phyloP scores from a whole-genome alignment of 2,113 vertebrate genomes.

The Ramphastos sulfuratus region DNA sequence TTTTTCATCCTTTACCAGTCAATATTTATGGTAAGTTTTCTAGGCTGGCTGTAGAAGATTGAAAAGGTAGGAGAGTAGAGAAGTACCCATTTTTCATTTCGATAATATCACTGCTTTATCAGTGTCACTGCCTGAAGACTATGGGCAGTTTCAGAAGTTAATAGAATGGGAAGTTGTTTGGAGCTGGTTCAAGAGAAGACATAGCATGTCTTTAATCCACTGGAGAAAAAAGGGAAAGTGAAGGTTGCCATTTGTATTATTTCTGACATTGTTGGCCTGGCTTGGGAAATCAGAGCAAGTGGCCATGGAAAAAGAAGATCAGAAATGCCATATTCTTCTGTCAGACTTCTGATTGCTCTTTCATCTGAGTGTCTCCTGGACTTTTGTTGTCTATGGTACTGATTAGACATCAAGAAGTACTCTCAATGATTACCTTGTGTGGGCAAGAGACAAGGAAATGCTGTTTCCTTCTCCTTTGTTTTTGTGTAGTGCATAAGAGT shows the following conservation, averaged over 20 bases:
- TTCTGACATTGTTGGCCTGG: not conserved
- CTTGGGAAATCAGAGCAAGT: not conserved
- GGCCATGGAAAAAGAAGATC: not conserved
- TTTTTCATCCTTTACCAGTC: not conserved
- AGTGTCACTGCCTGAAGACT: constrained; percentile 1
- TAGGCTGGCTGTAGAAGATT: not conserved
- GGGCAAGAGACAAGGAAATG: not conserved
- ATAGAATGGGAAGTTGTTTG: constrained; percentile 29
- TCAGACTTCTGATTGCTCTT: not conserved
- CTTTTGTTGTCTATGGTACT: not conserved
- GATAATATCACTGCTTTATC: not conserved
- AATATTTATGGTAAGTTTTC: not conserved
- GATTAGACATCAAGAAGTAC: not conserved
- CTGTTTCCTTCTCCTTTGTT: not conserved
- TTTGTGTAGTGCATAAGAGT: not conserved
- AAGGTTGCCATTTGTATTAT: constrained; percentile 8
- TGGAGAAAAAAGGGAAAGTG: not conserved
- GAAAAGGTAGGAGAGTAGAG: not conserved
- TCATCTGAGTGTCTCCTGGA: not conserved
- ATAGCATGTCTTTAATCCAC: not conserved
- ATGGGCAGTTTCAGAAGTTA: constrained; percentile 14
- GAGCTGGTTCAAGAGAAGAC: not conserved
- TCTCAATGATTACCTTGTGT: not conserved
- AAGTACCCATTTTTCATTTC: not conserved
- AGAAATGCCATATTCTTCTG: not conserved